Percentiles rank a stretch among this genome's conserved stretches.
phyloP scores from a whole-genome alignment of 2,888 invertebrate genomes.

The Lutraria lutraria region DNA sequence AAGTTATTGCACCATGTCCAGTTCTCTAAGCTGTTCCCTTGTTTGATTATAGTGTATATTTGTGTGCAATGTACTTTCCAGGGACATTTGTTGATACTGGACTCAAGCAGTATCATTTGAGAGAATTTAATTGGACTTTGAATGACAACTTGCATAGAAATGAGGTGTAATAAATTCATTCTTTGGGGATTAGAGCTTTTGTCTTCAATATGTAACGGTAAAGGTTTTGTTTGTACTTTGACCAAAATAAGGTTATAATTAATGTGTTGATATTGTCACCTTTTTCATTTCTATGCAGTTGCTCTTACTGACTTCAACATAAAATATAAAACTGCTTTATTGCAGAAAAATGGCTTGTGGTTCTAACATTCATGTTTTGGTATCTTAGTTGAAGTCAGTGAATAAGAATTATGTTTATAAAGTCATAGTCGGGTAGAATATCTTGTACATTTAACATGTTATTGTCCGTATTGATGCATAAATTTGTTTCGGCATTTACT shows the following conservation, averaged over 20 bases:
- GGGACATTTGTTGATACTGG: slow-evolving; percentile 10
- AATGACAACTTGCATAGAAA: not conserved
- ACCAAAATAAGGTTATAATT: not conserved
- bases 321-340: not conserved
- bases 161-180: not conserved
- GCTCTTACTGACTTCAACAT: not conserved
- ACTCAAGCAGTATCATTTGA: not conserved
- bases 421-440: not conserved
- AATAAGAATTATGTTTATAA: not conserved
- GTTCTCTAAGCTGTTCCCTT: not conserved
- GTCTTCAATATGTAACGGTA: no score
- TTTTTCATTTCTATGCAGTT: slow-evolving; percentile 11
- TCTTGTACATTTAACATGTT: not conserved
- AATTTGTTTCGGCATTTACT: slow-evolving; percentile 53
- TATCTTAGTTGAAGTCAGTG: not conserved
- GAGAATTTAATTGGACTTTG: not conserved
- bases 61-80: slow-evolving; percentile 33
- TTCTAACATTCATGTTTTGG: not conserved
- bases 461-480: slow-evolving; percentile 22
- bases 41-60: not conserved
- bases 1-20: slow-evolving; percentile 28
- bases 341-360: not conserved
- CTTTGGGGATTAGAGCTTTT: not conserved
- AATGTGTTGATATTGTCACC: not conserved
- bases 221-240: not conserved